Base-by-base conservation (phyloP, 2,888 invertebrate genomes). In the Torymus tubicola region DNA sequence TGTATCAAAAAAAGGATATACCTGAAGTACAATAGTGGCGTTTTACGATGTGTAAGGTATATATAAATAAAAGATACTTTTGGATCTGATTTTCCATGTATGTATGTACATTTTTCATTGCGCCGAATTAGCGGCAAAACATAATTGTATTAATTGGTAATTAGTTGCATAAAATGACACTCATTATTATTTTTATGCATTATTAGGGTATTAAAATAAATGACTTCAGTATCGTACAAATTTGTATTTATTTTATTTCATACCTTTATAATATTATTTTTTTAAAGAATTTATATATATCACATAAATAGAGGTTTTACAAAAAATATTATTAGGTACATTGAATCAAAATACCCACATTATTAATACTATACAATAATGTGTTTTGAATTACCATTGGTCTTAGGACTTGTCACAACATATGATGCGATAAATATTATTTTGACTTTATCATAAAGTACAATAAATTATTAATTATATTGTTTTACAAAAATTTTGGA, bases 101-200 rank as follows among this genome's bases (percentile, higher is more conserved):
- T 42, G 42, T 42, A 60, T 68, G 70, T 71, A 75, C 71, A 76
- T 75, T 76, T 42, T 71, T 31, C 42, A 72, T 72, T 67, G 55
- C 65, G 71, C 67, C 71, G 76, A 75, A 69, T 24, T 8, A 64
- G 68, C 71, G 61, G 18, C 61, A 52, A 64, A 65, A 53, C 11
- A 72, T 67, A 52, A 76, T 80, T 80, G 21, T 76, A 71, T 63
- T 13, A 69, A 69, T 72, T 63, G n/a, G 72, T 55, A 63, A 65
- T 81, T 50, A 71, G 71, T 81, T 78, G 63, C 58, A 42, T 78
- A 82, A 82, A 79, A 55, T 58, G 86, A 87, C 85, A 87, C 86
- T 84, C 85, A 87, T 87, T 87, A 86, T 88, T 88, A 87, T 88
- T 88, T 88, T 85, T 87, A 88, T 86, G 85, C 86, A 86, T 86